These are phyloP conservation scores for Eudemis profundana DNA, from an alignment of 2,888 invertebrate genomes.

Conservation along the genomic window DNA sequence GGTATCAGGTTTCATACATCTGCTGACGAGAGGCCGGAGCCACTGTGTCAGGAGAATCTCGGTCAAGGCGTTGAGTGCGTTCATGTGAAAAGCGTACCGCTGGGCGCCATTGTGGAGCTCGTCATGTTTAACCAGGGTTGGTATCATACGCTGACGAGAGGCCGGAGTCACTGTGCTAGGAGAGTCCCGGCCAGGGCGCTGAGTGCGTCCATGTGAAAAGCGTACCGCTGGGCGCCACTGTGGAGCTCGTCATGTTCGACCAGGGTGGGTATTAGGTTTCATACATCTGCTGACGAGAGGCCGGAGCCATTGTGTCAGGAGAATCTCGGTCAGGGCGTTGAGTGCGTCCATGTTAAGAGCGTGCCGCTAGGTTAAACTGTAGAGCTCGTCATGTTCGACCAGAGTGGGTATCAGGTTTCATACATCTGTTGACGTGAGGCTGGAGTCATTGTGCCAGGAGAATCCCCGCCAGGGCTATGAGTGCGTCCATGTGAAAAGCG, in stretches of 20 bases:
- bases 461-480: slow-evolving; percentile 78
- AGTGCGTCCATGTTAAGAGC: slow-evolving; percentile 90
- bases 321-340: slow-evolving; percentile 72
- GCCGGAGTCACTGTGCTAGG: slow-evolving; percentile 80
- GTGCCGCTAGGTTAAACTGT: background rate
- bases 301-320: slow-evolving; percentile 81
- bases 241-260: slow-evolving; percentile 90
- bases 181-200: slow-evolving; percentile 67
- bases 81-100: slow-evolving; percentile 88
- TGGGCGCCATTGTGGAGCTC: slow-evolving; percentile 90
- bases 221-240: slow-evolving; percentile 87
- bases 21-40: slow-evolving; percentile 70
- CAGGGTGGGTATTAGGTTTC: slow-evolving; percentile 88
- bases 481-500: slow-evolving; percentile 89
- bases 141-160: slow-evolving; percentile 81
- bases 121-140: slow-evolving; percentile 88
- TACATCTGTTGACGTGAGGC: slow-evolving; percentile 64
- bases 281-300: slow-evolving; percentile 62
- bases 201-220: slow-evolving; percentile 91
- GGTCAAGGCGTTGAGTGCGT: slow-evolving; percentile 87
- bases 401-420: slow-evolving; percentile 74
- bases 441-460: slow-evolving; percentile 80
- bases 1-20: slow-evolving; percentile 46
- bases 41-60: slow-evolving; percentile 78
- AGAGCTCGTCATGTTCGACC: background rate